These are phyloP conservation scores for Orientallactaga bullata DNA, from an alignment of 2,113 vertebrate species.

Conservation along the genomic window DNA sequence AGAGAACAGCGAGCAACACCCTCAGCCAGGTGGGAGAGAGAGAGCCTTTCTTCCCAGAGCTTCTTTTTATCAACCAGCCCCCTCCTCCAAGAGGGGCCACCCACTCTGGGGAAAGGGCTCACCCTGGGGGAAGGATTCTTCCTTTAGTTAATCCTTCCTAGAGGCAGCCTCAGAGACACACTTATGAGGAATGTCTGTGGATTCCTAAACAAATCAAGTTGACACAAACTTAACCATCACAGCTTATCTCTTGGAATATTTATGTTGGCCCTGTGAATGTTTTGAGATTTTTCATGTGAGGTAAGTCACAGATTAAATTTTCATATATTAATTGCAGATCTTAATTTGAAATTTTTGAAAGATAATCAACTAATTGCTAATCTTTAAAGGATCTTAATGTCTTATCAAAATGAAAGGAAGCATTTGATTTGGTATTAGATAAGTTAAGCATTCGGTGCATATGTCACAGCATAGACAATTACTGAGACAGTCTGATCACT, in stretches of 20 bases:
- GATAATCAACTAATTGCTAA: neutral
- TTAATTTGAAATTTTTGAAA: constrained; percentile 41
- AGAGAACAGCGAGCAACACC: no score
- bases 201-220: no score
- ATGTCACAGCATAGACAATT: neutral
- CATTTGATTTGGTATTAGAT: neutral
- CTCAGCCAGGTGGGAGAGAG: no score
- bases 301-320: constrained; percentile 33
- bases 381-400: neutral
- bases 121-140: no score
- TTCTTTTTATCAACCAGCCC: no score
- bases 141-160: no score
- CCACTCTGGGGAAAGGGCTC: no score
- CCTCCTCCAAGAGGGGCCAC: no score
- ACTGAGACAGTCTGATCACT: neutral
- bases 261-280: neutral
- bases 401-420: neutral
- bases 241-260: constrained; percentile 26
- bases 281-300: constrained; percentile 8
- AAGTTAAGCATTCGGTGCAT: neutral
- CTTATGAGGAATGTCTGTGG: no score
- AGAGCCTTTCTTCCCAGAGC: no score
- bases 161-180: no score
- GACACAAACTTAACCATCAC: no score
- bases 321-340: neutral